Conservation (phyloP, 1,140 invertebrate species). For the Caenorhabditis tropicalis region DNA sequence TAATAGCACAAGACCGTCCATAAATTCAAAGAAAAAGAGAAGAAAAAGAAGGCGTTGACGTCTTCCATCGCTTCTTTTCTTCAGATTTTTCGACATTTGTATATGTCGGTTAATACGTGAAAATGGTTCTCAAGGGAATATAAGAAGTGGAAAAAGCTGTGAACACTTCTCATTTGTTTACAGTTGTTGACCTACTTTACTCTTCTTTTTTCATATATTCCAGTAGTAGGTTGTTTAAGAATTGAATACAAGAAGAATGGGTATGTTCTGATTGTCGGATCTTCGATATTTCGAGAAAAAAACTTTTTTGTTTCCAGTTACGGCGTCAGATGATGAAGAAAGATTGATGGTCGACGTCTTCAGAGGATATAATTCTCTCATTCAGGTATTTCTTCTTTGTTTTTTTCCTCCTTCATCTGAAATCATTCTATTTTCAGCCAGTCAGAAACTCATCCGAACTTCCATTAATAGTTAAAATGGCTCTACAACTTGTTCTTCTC, state of each 20-base stretch:
- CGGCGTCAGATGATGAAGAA: slow-evolving; percentile 68
- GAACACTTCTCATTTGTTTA: slow-evolving; percentile 18
- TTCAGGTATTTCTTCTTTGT: slow-evolving; percentile 74
- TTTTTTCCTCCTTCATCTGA: background rate
- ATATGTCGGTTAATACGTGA: background rate
- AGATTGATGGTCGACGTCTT: slow-evolving; percentile 73
- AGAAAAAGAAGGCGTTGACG: slow-evolving; percentile 1
- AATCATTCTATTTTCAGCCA: slow-evolving; percentile 80
- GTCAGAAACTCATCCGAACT: slow-evolving; percentile 91
- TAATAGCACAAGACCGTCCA: too few relatives aligned
- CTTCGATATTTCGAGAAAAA: background rate
- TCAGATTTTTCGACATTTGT: background rate
- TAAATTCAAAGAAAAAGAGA: background rate
- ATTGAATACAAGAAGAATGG: too few relatives aligned
- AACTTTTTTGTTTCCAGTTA: background rate
- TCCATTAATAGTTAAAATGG: slow-evolving; percentile 87
- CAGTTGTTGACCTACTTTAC: slow-evolving; percentile 20
- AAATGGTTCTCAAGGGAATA: background rate
- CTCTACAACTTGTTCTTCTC: slow-evolving; percentile 94
- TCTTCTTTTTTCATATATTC: background rate
- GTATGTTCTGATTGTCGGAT: background rate
- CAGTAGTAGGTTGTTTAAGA: too few relatives aligned
- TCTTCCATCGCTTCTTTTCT: background rate
- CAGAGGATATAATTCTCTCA: slow-evolving; percentile 97
- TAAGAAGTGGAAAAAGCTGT: background rate